Conservation (phyloP, 2,113 vertebrate genomes). For the Labeo catla region DNA sequence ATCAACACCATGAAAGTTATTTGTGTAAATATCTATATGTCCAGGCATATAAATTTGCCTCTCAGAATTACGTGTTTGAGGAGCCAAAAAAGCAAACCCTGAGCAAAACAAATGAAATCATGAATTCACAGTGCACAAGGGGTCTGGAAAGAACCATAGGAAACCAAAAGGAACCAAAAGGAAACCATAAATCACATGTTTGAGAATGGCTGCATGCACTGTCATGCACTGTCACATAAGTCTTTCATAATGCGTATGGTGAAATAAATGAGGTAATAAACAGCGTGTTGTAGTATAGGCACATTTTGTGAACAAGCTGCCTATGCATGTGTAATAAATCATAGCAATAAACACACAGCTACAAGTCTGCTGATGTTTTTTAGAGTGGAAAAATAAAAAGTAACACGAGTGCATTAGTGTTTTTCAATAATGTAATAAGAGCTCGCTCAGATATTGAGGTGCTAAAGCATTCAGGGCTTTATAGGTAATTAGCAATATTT, state of each 20-base stretch:
- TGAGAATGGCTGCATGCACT: neutral
- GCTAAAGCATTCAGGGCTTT: too few species aligned
- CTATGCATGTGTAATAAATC: conserved; percentile 5
- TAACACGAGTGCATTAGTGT: neutral
- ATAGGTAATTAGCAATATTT: too few species aligned
- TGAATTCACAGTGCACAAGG: conserved; percentile 4
- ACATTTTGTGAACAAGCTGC: neutral
- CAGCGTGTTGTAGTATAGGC: neutral
- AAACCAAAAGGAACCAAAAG: neutral
- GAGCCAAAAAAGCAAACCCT: conserved; percentile 23
- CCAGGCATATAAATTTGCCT: neutral
- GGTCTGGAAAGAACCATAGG: neutral
- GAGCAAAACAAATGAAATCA: conserved; percentile 26
- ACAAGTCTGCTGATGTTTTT: conserved; percentile 15
- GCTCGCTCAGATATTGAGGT: too few species aligned
- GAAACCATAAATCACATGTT: conserved; percentile 23
- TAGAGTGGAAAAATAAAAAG: neutral
- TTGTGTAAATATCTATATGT: neutral
- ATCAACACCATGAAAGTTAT: neutral
- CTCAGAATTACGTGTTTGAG: neutral
- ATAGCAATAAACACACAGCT: neutral
- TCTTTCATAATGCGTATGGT: neutral
- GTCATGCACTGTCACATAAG: neutral
- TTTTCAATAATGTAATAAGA: neutral
- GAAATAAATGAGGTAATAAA: conserved; percentile 6